Percentiles rank a stretch among this genome's conserved stretches.
Evolutionary conservation across 1,140 invertebrate genomes (phyloP).

Genomic region (Megathymus violae): DNA sequence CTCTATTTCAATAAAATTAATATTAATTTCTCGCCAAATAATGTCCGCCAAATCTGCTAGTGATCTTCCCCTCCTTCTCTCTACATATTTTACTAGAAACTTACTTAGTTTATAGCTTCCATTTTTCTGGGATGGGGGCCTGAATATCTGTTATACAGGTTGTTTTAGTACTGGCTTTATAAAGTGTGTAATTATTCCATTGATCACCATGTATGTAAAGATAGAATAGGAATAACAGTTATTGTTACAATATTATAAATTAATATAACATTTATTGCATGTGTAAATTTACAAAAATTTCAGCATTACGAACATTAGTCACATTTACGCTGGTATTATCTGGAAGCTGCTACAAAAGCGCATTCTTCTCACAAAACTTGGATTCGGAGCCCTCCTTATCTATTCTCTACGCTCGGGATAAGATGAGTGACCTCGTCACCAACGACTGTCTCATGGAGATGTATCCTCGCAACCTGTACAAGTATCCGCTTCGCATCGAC

Average conservation of each 20-base stretch:
- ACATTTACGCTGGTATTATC: constrained; percentile 41
- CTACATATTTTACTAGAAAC: too few species aligned
- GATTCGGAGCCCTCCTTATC: constrained; percentile 68
- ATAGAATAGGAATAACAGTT: background rate
- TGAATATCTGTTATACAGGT: too few species aligned
- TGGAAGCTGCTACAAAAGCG: constrained; percentile 51
- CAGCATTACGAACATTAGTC: constrained; percentile 55
- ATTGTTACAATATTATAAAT: background rate
- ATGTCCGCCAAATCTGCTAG: too few species aligned
- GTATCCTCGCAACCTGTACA: constrained; percentile 74
- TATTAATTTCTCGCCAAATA: too few species aligned
- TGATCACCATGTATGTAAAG: background rate
- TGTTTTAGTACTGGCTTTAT: too few species aligned
- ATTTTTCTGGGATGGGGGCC: too few species aligned
- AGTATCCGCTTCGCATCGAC: constrained; percentile 68
- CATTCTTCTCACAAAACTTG: constrained; percentile 61
- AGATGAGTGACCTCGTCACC: constrained; percentile 65
- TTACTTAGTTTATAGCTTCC: too few species aligned
- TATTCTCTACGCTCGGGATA: constrained; percentile 70
- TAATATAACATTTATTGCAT: too few species aligned
- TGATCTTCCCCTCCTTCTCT: too few species aligned
- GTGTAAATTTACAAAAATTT: constrained; percentile 46
- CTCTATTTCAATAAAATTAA: too few species aligned
- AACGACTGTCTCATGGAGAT: constrained; percentile 71
- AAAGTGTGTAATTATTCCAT: too few species aligned